phyloP scores from a whole-genome alignment of 2,113 vertebrate species.

The Larimichthys polyactis region DNA sequence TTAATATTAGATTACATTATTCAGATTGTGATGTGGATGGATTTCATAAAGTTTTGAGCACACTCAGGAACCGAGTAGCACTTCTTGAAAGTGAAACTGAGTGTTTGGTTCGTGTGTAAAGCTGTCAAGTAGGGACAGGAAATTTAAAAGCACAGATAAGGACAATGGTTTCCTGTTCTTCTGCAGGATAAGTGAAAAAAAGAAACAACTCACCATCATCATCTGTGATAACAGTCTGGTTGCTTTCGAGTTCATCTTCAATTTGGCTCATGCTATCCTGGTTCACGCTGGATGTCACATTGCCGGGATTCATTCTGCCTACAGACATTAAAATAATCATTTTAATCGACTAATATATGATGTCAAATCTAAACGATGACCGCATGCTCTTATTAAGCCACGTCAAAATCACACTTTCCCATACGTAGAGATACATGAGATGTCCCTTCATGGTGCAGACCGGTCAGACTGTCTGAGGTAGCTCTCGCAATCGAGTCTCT shows the following conservation, averaged over 20 bases:
- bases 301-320: slow-evolving; percentile 27
- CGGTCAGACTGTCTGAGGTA: too few species aligned
- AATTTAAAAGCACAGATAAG: background rate
- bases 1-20: background rate
- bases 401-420: too few species aligned
- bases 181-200: background rate
- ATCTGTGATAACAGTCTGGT: slow-evolving; percentile 30
- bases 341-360: background rate
- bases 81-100: background rate
- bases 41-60: background rate
- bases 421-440: too few species aligned
- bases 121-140: background rate
- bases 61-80: background rate
- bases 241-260: background rate
- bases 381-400: background rate
- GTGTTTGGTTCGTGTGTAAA: background rate
- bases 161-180: background rate
- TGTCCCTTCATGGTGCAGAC: too few species aligned
- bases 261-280: background rate
- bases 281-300: background rate
- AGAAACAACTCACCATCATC: slow-evolving; percentile 60
- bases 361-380: too few species aligned
- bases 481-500: too few species aligned
- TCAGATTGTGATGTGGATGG: background rate
- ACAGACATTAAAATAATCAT: background rate